Conservation (phyloP, 1,140 invertebrate genomes). For the Macrostomum lignano region DNA sequence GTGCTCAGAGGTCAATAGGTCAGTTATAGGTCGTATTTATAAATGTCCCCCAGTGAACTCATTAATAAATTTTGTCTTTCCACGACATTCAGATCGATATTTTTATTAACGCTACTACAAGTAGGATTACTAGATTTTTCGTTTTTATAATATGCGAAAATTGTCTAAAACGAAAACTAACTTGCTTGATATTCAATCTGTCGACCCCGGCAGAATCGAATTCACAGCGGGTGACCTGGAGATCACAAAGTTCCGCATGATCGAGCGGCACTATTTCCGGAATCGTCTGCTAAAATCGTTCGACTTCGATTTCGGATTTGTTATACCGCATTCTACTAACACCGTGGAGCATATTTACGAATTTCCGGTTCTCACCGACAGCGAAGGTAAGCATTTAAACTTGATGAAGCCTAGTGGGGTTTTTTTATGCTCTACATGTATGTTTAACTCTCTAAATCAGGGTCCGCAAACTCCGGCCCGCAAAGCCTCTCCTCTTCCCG, state of each 20-base stretch:
- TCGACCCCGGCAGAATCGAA: constrained; percentile 42
- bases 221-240: constrained; percentile 69
- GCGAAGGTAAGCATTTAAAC: constrained; percentile 45
- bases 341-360: constrained; percentile 97
- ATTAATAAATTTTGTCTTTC: background rate
- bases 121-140: constrained; percentile 4
- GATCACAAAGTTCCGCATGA: constrained; percentile 86
- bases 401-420: too few relatives aligned
- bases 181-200: constrained; percentile 21
- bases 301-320: constrained; percentile 97
- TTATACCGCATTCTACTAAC: constrained; percentile 82
- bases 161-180: too few relatives aligned
- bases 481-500: too few relatives aligned
- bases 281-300: constrained; percentile 83
- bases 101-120: background rate
- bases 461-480: too few relatives aligned
- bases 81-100: background rate
- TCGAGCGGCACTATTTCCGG: constrained; percentile 80
- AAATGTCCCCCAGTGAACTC: background rate
- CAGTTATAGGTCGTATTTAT: background rate
- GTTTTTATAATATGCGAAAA: too few relatives aligned
- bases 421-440: too few relatives aligned
- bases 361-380: constrained; percentile 56
- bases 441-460: too few relatives aligned
- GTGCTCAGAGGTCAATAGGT: background rate